Conservation (phyloP, 2,797 vertebrate species). For the Alauda arvensis region DNA sequence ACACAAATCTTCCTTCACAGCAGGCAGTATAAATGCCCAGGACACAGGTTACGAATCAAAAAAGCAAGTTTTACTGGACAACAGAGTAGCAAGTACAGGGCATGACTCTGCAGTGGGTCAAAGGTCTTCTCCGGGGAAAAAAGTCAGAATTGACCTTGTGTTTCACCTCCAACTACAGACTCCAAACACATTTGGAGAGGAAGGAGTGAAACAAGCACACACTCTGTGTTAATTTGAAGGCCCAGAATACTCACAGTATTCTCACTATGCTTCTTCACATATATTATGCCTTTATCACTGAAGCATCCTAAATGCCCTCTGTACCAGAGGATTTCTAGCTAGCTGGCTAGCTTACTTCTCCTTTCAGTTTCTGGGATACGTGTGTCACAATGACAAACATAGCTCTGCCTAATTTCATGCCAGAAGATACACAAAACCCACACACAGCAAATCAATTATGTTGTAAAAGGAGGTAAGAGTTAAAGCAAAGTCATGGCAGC, state of each 20-base stretch:
- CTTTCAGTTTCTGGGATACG: neutral
- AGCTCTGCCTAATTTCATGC: neutral
- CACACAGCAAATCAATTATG: neutral
- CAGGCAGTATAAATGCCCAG: neutral
- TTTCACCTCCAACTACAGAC: neutral
- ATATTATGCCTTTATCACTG: neutral
- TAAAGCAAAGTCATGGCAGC: neutral
- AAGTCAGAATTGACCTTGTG: fast-evolving
- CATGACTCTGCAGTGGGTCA: neutral
- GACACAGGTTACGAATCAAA: neutral
- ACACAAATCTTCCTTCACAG: neutral
- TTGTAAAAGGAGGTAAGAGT: neutral
- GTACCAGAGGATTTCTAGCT: neutral
- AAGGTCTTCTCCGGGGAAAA: neutral
- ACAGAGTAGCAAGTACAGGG: neutral
- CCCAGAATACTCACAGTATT: neutral
- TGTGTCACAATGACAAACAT: neutral
- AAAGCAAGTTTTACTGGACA: neutral
- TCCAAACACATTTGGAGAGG: neutral
- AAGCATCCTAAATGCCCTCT: neutral
- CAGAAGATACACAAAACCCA: neutral
- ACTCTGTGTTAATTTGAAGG: neutral
- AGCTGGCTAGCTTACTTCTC: neutral
- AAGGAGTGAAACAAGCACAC: neutral
- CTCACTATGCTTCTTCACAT: neutral